Evolutionary conservation across 2,888 invertebrate genomes (phyloP), one percentile per base, ranked within the genome.

Genomic region (Gymnosoma rotundatum): DNA sequence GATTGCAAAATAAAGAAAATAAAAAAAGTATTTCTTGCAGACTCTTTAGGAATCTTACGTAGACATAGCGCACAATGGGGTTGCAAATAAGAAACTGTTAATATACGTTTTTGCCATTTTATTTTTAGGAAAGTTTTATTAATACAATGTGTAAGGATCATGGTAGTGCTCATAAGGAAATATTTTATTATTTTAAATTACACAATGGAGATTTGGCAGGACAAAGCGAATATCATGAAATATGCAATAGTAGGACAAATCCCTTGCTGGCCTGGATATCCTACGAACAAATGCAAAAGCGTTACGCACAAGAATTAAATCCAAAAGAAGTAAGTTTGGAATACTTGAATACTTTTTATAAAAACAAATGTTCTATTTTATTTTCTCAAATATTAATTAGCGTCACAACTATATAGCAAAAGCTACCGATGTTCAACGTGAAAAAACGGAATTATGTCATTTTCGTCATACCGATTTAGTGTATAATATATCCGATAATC

Each of bases 71-170:
- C n/a, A n/a, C n/a, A n/a, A n/a, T n/a, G n/a, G n/a, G n/a, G n/a
- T n/a, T n/a, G n/a, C n/a, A n/a, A n/a, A n/a, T n/a, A n/a, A n/a
- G n/a, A n/a, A n/a, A n/a, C n/a, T n/a, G n/a, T n/a, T n/a, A n/a
- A n/a, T n/a, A n/a, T n/a, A n/a, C n/a, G n/a, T n/a, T 32, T 32
- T 32, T 8, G 3, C 32, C 5, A 32, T 9, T 20, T 21, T 20
- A 45, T 60, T 60, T 25, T 48, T 64, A 91, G 91, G 89, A 89
- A 63, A 89, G 86, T 18, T 89, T 91, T 69, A 61, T 89, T 14
- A 88, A 90, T 42, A 90, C 90, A 42, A 87, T 91, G 87, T 91
- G 91, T 67, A 87, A 87, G 70, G 91, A 91, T 76, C 89, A 90
- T 42, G 88, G 88, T 14, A 88, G 88, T 7, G 86, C 87, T 20